Evolutionary conservation across 1,140 invertebrate genomes (phyloP).

Genomic region (Apis laboriosa): DNA sequence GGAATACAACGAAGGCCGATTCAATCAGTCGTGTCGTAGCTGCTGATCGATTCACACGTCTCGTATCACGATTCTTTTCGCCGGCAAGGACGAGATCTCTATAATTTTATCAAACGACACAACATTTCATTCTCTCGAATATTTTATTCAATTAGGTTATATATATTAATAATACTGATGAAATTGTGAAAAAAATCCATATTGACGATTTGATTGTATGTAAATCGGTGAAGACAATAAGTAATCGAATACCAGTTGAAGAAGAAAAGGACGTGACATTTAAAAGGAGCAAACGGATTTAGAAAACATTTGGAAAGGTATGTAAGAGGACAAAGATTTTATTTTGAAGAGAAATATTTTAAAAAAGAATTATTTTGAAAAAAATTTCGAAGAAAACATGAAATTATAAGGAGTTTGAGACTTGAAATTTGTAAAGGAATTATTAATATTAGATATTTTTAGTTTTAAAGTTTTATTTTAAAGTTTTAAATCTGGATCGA

Average conservation of each 20-base stretch:
- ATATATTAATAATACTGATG: too few relatives aligned
- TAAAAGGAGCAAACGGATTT: not conserved
- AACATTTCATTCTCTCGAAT: not conserved
- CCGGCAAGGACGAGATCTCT: not conserved
- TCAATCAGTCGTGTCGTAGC: constrained; percentile 26
- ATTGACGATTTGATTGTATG: not conserved
- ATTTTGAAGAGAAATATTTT: not conserved
- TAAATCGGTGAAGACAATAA: not conserved
- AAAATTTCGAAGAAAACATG: too few relatives aligned
- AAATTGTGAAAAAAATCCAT: not conserved
- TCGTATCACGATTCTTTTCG: not conserved
- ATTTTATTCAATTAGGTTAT: too few relatives aligned
- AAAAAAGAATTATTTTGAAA: not conserved
- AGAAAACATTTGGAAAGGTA: not conserved
- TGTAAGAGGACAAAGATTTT: not conserved
- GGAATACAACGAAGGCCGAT: not conserved
- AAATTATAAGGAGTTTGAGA: too few relatives aligned
- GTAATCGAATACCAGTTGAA: not conserved
- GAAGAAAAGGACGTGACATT: not conserved
- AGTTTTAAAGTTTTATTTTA: too few relatives aligned
- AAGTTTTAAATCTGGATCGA: too few relatives aligned
- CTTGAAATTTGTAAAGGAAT: too few relatives aligned
- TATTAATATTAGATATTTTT: too few relatives aligned
- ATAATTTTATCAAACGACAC: not conserved
- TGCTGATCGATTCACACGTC: constrained; percentile 7